Evolutionary conservation across 2,113 vertebrate genomes (phyloP).

Genomic region (Potamarius usumacintae): DNA sequence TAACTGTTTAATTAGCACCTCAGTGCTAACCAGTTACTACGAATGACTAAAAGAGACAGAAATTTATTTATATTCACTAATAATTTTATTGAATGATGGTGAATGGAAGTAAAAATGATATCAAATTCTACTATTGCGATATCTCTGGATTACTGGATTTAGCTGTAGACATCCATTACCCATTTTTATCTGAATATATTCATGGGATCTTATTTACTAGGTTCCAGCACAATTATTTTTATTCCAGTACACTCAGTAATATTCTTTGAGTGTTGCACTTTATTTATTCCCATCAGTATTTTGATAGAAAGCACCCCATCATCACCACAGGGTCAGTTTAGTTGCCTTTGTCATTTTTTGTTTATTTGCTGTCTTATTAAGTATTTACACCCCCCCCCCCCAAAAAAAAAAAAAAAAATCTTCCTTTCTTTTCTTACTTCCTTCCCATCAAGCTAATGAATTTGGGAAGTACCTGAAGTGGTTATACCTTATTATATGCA

Average conservation of each 20-base stretch:
- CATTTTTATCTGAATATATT: constrained; percentile 1
- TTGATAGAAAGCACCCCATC: constrained; percentile 35
- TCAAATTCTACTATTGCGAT: neutral
- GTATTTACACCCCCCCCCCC: neutral
- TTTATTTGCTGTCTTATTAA: constrained; percentile 8
- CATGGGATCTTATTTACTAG: neutral
- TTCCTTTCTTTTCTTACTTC: neutral
- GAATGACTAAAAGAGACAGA: neutral
- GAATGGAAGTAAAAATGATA: neutral
- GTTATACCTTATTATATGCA: constrained; percentile 13
- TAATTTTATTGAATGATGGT: neutral
- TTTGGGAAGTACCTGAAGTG: constrained; percentile 20
- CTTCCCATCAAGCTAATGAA: constrained; percentile 47
- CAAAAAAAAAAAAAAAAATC: too few relatives aligned
- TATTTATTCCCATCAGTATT: constrained; percentile 74
- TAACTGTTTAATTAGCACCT: neutral
- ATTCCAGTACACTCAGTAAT: constrained; percentile 48
- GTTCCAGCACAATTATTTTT: neutral
- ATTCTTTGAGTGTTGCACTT: constrained; percentile 73
- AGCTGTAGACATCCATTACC: neutral
- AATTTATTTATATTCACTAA: constrained; percentile 12
- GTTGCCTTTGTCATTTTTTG: constrained; percentile 1
- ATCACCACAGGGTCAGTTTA: constrained; percentile 19
- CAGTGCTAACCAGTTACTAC: neutral
- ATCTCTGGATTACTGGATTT: neutral